Evolutionary conservation across 2,113 vertebrate species (phyloP), one percentile per base, ranked within the genome.

Genomic region (Catharus fuscescens): DNA sequence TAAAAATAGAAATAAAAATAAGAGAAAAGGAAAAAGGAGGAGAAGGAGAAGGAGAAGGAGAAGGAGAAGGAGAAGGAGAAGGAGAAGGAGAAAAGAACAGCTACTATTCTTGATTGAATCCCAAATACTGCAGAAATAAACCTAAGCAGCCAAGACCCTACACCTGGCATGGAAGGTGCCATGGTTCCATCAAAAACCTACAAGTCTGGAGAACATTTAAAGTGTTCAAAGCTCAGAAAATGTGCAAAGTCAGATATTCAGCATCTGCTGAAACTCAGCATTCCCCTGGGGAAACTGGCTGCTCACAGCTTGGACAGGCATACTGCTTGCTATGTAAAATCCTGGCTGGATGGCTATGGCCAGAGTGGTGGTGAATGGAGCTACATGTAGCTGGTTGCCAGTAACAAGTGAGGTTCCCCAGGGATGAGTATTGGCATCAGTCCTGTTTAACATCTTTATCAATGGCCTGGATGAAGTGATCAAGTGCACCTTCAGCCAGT

Each of bases 51-150:
- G 36, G 0, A 25, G 4, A 9, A 56, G 2, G 1, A 17, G 6
- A 16, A 34, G 3, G 0, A 12, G 9, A 10, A 42, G 3, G 2
- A 20, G 7, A 18, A n/a, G 5, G 0, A 50, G 2, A 6, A 38
- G 1, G 2, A 18, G 8, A 11, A 65, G 1, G 2, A 20, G 6
- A 6, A 56, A 3, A 50, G 9, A 78, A 31, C 6, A 71, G 29
- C 3, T 71, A 29, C 25, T 71, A 42, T 9, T 86, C 26, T 62
- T 88, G 6, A 67, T 71, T 83, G 67, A 80, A 67, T 54, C 12
- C 14, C 44, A 88, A 54, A 71, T 79, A 61, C 65, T 29, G 28
- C 3, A 57, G 25, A 82, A 92, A 79, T 59, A 45, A 79, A 36
- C 7, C 11, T 4, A 2, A 28, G 34, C 14, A 60, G 10, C 5